These are phyloP conservation scores for Malurus leucopterus DNA, from an alignment of 2,797 vertebrate genomes.

Conservation along the genomic window DNA sequence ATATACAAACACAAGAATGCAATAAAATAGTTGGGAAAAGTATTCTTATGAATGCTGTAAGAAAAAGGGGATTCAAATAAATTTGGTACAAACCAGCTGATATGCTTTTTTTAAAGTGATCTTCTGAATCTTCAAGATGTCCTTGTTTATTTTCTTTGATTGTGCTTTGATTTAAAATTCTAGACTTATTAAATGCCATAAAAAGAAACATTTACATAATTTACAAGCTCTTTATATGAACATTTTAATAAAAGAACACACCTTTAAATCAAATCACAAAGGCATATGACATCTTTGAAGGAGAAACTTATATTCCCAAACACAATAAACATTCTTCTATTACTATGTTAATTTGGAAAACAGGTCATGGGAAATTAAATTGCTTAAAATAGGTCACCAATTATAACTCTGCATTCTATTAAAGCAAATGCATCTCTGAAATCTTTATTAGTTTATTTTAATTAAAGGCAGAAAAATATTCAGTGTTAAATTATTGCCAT, in stretches of 20 bases:
- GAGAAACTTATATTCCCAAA: conserved; percentile 56
- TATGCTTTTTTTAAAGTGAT: neutral
- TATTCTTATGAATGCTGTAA: neutral
- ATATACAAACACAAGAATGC: neutral
- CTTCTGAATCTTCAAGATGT: conserved; percentile 21
- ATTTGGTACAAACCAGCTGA: neutral
- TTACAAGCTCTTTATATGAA: conserved; percentile 32
- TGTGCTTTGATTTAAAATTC: conserved; percentile 63
- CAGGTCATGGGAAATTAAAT: conserved; percentile 79
- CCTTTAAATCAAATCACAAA: conserved; percentile 56
- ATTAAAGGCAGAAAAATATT: conserved; percentile 67
- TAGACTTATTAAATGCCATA: conserved; percentile 34
- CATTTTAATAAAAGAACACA: conserved; percentile 42
- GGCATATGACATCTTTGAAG: conserved; percentile 50
- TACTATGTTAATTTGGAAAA: conserved; percentile 73
- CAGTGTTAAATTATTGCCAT: conserved; percentile 42
- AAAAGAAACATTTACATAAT: conserved; percentile 51
- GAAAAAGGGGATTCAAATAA: neutral
- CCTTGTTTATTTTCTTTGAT: conserved; percentile 51
- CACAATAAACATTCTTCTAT: conserved; percentile 60
- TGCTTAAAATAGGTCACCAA: conserved; percentile 78
- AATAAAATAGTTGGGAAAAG: neutral
- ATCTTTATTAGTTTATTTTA: conserved; percentile 72
- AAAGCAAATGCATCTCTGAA: conserved; percentile 66
- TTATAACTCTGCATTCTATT: conserved; percentile 73